A percentile compares a stretch with the other conserved stretches of the same genome.
These are phyloP conservation scores for Hydrozoanthus gracilis DNA, from an alignment of 92 coral and sea anemone species.

Conservation along the genomic window DNA sequence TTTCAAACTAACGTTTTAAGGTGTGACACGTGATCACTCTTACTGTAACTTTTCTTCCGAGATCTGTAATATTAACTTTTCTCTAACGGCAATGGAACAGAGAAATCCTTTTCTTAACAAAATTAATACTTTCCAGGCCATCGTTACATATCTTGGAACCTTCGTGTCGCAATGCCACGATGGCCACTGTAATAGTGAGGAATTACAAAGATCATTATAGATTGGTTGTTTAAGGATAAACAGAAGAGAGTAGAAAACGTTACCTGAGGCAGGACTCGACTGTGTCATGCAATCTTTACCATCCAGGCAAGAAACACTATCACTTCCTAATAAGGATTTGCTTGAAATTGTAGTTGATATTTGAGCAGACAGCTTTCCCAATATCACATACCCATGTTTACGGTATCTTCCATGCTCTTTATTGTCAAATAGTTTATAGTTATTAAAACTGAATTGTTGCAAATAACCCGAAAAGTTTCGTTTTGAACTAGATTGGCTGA, in stretches of 20 bases:
- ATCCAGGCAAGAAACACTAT: not conserved
- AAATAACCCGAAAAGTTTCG: conserved; percentile 75
- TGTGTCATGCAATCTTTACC: conserved; percentile 14
- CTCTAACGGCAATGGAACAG: too few relatives aligned
- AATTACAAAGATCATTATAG: too few relatives aligned
- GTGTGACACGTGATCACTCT: too few relatives aligned
- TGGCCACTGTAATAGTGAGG: too few relatives aligned
- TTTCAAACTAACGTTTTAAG: too few relatives aligned
- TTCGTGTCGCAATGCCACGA: too few relatives aligned
- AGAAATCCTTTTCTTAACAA: too few relatives aligned
- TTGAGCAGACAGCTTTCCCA: conserved; percentile 47
- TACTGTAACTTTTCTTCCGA: too few relatives aligned
- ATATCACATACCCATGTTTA: conserved; percentile 71
- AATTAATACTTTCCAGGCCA: too few relatives aligned
- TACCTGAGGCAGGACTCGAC: not conserved
- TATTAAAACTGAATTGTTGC: conserved; percentile 76
- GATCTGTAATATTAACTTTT: too few relatives aligned
- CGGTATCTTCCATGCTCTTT: conserved; percentile 54
- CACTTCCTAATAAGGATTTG: conserved; percentile 7
- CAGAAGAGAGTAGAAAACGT: not conserved
- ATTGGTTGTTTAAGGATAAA: too few relatives aligned
- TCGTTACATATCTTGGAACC: too few relatives aligned
- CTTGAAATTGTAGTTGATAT: conserved; percentile 19
- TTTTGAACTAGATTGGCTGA: conserved; percentile 48
- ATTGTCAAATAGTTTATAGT: conserved; percentile 64